phyloP scores from a whole-genome alignment of 2,888 invertebrate genomes.

The Pilophorus perplexus region DNA sequence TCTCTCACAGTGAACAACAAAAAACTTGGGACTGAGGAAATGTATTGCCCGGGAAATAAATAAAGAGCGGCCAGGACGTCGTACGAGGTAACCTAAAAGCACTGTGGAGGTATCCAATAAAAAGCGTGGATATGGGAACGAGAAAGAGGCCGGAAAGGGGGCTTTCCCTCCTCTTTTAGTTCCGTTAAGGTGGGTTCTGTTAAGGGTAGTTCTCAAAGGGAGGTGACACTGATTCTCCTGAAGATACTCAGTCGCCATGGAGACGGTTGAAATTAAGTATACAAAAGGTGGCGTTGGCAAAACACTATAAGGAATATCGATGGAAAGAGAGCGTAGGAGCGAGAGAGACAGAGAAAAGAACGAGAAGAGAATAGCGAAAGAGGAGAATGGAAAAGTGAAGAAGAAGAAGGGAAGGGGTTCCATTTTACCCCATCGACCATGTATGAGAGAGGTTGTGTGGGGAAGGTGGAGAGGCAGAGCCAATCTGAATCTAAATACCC shows the following conservation, averaged over 20 bases:
- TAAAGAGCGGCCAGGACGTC: conserved; percentile 12
- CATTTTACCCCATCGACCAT: conserved; percentile 38
- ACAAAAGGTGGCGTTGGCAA: conserved; percentile 35
- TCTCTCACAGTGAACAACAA: too few relatives aligned
- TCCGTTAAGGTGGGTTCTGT: conserved; percentile 18
- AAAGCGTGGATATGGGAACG: conserved; percentile 7
- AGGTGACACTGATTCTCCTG: conserved; percentile 23
- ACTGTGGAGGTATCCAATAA: conserved; percentile 26
- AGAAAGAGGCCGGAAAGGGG: neutral
- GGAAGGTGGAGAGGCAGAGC: neutral
- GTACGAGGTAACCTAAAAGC: conserved; percentile 26
- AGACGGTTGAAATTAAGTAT: conserved; percentile 36
- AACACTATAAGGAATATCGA: conserved; percentile 36
- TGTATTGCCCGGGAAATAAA: conserved; percentile 11
- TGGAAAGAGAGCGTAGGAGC: conserved; percentile 7
- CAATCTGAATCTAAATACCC: conserved; percentile 39
- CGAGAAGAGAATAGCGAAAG: conserved; percentile 15
- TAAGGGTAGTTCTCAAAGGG: conserved; percentile 32
- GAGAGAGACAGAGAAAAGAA: neutral
- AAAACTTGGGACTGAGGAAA: too few relatives aligned
- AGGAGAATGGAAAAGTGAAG: neutral
- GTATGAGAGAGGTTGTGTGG: conserved; percentile 23
- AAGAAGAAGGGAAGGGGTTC: conserved; percentile 16
- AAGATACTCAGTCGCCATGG: conserved; percentile 34
- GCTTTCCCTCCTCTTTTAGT: conserved; percentile 6